Percentiles rank a stretch among this genome's conserved stretches.
Conservation (phyloP, 2,888 invertebrate species). For the Mythimna pallens region DNA sequence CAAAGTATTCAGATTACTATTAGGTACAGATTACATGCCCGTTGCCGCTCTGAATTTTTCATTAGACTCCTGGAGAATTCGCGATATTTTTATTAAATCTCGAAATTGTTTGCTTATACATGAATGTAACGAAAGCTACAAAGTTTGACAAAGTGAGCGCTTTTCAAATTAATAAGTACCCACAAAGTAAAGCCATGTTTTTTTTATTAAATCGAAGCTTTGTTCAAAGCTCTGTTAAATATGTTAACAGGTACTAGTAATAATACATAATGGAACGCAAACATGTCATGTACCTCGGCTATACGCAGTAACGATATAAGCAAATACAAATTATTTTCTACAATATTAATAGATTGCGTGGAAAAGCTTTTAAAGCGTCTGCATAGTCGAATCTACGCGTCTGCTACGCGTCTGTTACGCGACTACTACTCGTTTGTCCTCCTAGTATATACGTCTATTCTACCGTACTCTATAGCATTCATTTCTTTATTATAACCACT, state of each 20-base stretch:
- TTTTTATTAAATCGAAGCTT: constrained; percentile 6
- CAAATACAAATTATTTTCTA: no score
- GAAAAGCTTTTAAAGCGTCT: no score
- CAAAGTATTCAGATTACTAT: constrained; percentile 22
- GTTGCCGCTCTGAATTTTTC: background rate
- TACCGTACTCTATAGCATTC: no score
- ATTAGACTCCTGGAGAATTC: background rate
- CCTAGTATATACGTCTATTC: no score
- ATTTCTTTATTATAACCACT: no score
- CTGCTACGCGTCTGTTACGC: no score
- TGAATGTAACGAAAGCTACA: constrained; percentile 17
- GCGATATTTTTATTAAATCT: background rate
- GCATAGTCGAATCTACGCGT: no score
- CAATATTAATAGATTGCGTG: no score
- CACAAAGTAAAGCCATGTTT: constrained; percentile 13
- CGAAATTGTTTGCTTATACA: constrained; percentile 19
- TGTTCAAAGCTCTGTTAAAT: background rate
- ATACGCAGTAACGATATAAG: no score
- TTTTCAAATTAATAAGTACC: constrained; percentile 26
- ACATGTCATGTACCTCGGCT: no score
- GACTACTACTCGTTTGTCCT: no score
- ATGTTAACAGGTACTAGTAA: background rate
- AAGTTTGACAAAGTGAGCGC: constrained; percentile 29
- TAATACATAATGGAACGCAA: background rate
- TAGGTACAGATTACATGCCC: constrained; percentile 8